Conservation (phyloP, 1,140 invertebrate species). For the Zaprionus lachaisei region DNA sequence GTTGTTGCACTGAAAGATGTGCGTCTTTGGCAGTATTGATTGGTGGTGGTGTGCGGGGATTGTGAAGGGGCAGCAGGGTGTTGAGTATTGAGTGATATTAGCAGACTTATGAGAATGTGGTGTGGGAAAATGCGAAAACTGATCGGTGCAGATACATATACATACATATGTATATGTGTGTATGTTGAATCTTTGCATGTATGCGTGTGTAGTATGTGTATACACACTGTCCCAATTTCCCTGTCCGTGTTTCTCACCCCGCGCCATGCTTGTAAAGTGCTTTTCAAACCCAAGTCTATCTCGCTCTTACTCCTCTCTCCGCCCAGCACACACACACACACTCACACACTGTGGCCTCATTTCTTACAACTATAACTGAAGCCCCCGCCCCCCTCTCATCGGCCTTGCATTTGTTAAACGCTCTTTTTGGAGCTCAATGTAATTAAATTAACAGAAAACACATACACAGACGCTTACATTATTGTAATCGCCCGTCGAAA, state of each 20-base stretch:
- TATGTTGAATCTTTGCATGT: background rate
- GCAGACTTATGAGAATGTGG: background rate
- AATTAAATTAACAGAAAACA: slow-evolving; percentile 62
- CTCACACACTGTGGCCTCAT: slow-evolving; percentile 23
- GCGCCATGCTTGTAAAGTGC: slow-evolving; percentile 22
- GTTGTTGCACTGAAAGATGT: slow-evolving; percentile 32
- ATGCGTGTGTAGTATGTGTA: background rate
- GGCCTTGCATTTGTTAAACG: slow-evolving; percentile 25
- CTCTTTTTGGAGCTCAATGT: slow-evolving; percentile 23
- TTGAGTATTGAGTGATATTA: background rate
- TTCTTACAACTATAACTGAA: slow-evolving; percentile 28
- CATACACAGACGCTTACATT: slow-evolving; percentile 66
- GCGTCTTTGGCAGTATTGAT: slow-evolving; percentile 40
- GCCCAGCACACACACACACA: slow-evolving; percentile 11
- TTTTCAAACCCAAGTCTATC: slow-evolving; percentile 21
- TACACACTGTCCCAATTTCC: slow-evolving; percentile 1
- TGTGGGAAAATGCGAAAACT: background rate
- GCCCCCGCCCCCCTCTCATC: slow-evolving; percentile 4
- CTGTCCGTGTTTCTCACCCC: background rate
- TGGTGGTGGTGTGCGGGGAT: slow-evolving; percentile 10
- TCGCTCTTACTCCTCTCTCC: slow-evolving; percentile 5
- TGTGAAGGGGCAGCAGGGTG: background rate
- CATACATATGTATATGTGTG: background rate
- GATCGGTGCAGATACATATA: background rate
- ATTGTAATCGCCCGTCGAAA: slow-evolving; percentile 58